These are phyloP conservation scores for Dryobotodes eremita DNA, from an alignment of 2,888 invertebrate genomes.

Conservation along the genomic window DNA sequence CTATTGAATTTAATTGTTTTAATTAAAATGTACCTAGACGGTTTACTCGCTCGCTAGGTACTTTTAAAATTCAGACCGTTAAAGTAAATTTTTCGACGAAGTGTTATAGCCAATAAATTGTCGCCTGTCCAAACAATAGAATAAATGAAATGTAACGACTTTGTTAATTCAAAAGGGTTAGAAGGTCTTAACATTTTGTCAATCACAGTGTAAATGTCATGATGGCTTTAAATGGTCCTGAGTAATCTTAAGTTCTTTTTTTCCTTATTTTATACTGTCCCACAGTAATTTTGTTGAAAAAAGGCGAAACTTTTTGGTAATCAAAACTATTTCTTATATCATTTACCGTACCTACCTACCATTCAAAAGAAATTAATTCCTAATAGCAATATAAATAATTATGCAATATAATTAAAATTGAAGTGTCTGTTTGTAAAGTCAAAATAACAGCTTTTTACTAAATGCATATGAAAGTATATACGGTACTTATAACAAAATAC, in stretches of 20 bases:
- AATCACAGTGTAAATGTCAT: slow-evolving; percentile 48
- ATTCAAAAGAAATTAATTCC: too few species aligned
- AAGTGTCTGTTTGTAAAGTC: too few species aligned
- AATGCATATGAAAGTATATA: too few species aligned
- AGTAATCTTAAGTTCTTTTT: too few species aligned
- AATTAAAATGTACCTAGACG: slow-evolving; percentile 86
- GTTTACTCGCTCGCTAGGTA: slow-evolving; percentile 53
- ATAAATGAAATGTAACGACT: slow-evolving; percentile 60
- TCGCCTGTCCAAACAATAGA: slow-evolving; percentile 48
- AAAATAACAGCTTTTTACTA: too few species aligned
- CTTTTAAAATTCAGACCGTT: slow-evolving; percentile 47
- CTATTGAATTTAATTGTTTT: slow-evolving; percentile 86
- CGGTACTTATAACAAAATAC: too few species aligned
- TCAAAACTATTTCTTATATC: too few species aligned
- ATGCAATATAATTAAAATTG: too few species aligned
- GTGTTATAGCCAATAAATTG: slow-evolving; percentile 54
- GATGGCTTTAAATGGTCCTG: slow-evolving; percentile 1
- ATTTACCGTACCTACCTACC: too few species aligned
- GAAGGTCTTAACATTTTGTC: slow-evolving; percentile 44
- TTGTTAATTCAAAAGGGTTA: slow-evolving; percentile 50
- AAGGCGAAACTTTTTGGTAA: too few species aligned
- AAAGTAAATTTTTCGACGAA: slow-evolving; percentile 50
- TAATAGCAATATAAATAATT: too few species aligned
- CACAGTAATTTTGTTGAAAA: too few species aligned
- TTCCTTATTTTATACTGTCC: not conserved